Evolutionary conservation across 2,797 vertebrate genomes (phyloP).

Genomic region (Cirrhinus molitorella): DNA sequence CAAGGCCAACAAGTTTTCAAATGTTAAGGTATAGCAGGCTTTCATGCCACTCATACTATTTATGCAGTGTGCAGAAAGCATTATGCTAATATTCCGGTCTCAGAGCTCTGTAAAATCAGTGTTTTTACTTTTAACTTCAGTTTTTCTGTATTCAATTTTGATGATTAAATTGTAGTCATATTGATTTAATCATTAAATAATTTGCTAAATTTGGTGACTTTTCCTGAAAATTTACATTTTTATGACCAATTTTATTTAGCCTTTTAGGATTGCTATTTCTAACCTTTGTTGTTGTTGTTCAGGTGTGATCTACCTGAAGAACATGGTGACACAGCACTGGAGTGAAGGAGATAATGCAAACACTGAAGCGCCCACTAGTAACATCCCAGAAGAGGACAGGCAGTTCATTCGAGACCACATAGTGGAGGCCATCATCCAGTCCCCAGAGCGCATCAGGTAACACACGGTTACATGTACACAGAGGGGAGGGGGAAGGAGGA

Average conservation of each 20-base stretch:
- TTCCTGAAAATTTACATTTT: background rate
- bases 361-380: slow-evolving; percentile 88
- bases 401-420: slow-evolving; percentile 97
- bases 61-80: background rate
- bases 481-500: background rate
- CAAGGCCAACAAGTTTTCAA: background rate
- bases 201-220: background rate
- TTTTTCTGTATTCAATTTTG: background rate
- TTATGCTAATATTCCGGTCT: background rate
- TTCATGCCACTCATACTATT: background rate
- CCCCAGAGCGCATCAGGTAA: slow-evolving; percentile 97
- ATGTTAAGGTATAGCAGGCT: background rate
- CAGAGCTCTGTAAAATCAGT: too few relatives aligned
- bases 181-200: background rate
- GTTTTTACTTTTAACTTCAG: background rate
- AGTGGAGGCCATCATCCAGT: slow-evolving; percentile 98
- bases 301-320: slow-evolving; percentile 99
- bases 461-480: background rate
- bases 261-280: background rate
- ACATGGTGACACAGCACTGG: slow-evolving; percentile 99
- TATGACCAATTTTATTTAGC: background rate
- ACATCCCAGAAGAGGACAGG: slow-evolving; percentile 96
- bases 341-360: slow-evolving; percentile 87
- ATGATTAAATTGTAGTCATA: background rate
- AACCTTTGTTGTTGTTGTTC: slow-evolving; percentile 23